Base-by-base conservation (phyloP, 2,888 invertebrate species). In the Melieria omissa region DNA sequence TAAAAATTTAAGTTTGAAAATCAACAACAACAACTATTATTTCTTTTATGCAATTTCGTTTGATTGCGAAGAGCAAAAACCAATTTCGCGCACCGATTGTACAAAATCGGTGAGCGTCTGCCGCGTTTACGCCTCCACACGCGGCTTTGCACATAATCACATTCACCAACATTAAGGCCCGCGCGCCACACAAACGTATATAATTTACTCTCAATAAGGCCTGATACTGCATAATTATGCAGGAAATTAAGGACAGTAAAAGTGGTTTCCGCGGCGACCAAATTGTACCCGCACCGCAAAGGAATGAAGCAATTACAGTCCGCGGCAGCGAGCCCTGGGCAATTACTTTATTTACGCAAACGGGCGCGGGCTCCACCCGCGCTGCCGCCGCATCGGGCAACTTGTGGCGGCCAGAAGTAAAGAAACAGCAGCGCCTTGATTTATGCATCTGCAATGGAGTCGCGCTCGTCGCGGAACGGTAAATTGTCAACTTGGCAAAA, bases 281-380 rank as follows among this genome's bases (percentile, higher is more conserved):
- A 61, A 65, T 67, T 58, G 58, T 60, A 67, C 67, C 67, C 67
- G 67, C 67, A 67, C 60, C 67, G 67, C 49, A 45, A 14, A 16
- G 54, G 44, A 60, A 49, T 67, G 67, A 67, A 67, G 67, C 67
- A 67, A 61, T 67, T 67, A 67, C 60, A 52, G 14, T 12, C n/a
- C 44, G 60, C 10, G 7, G 60, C 60, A 60, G 60, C 44, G 44
- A 61, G 60, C 49, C 14, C 16, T 61, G 60, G 60, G 60, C 67
- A 67, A 67, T 67, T 67, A 67, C 67, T 67, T 67, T 60, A 67
- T 67, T 67, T 67, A 67, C 52, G 60, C 52, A 52, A 49, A 52
- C 49, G 29, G 29, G 29, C 29, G 52, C 47, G 60, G 60, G 60
- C 60, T 46, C 29, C 58, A 46, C 41, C 49, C 49, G 52, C 49